phyloP scores from a whole-genome alignment of 1,140 invertebrate species.

The Papilio dardanus region DNA sequence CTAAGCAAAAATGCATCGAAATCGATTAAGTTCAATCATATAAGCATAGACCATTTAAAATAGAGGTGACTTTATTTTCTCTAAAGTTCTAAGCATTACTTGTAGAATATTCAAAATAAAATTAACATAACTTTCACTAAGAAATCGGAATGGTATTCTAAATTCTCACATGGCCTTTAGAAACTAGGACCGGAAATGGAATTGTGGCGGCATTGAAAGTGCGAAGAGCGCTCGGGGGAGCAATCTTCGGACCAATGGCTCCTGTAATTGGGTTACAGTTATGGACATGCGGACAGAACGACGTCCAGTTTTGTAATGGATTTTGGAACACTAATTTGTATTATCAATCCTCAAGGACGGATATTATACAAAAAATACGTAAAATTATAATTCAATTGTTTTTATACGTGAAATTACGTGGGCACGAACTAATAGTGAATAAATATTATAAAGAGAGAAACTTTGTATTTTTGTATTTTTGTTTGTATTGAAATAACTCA shows the following conservation, averaged over 20 bases:
- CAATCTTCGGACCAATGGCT: conserved; percentile 55
- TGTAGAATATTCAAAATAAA: background rate
- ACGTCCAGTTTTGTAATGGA: conserved; percentile 32
- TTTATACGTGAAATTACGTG: too few relatives aligned
- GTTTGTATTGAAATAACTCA: too few relatives aligned
- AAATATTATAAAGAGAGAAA: too few relatives aligned
- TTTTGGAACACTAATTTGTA: conserved; percentile 11
- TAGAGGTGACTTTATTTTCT: background rate
- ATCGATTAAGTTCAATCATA: background rate
- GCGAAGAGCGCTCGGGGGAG: conserved; percentile 49
- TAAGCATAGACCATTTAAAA: background rate
- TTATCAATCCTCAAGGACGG: background rate
- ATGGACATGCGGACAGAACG: conserved; percentile 46
- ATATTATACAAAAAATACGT: too few relatives aligned
- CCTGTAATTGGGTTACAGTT: conserved; percentile 56
- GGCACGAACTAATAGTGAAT: too few relatives aligned
- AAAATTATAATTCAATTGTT: too few relatives aligned
- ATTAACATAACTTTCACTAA: conserved; percentile 25
- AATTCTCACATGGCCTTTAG: conserved; percentile 36
- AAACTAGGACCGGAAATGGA: conserved; percentile 38
- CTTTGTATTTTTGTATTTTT: too few relatives aligned
- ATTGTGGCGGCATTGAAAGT: conserved; percentile 50
- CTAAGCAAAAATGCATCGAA: too few relatives aligned
- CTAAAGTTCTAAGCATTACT: too few relatives aligned
- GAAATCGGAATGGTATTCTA: conserved; percentile 17